Conservation (phyloP, 2,888 invertebrate genomes). For the Pyrrhia umbra region DNA sequence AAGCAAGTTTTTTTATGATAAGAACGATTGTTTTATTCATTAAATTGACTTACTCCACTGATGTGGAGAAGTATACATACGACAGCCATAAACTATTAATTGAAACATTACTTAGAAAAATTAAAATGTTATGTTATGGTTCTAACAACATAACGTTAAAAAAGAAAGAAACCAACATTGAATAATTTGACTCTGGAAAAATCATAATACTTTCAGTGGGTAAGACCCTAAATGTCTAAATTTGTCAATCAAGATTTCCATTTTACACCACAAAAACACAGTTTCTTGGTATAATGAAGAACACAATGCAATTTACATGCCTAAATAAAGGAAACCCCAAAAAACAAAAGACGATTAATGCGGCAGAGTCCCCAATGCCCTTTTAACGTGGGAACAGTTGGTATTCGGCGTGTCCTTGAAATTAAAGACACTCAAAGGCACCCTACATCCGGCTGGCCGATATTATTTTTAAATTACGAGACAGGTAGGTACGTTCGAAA, state of each 20-base stretch:
- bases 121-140: background rate
- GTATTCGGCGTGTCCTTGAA: slow-evolving; percentile 77
- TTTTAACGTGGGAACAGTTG: slow-evolving; percentile 77
- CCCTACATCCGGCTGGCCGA: slow-evolving; percentile 78
- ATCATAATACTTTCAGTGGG: no score
- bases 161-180: no score
- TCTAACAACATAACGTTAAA: no score
- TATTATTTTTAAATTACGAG: slow-evolving; percentile 57
- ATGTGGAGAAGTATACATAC: background rate
- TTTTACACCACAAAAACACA: slow-evolving; percentile 4
- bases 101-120: no score
- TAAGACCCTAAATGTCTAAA: slow-evolving; percentile 14
- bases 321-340: slow-evolving; percentile 45
- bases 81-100: no score
- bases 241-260: slow-evolving; percentile 33
- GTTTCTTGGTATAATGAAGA: slow-evolving; percentile 19
- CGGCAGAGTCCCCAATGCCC: slow-evolving; percentile 66
- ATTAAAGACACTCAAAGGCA: slow-evolving; percentile 69
- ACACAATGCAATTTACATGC: slow-evolving; percentile 23
- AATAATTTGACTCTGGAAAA: no score
- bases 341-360: slow-evolving; percentile 57
- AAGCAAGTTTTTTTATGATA: slow-evolving; percentile 1
- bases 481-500: slow-evolving; percentile 20
- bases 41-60: background rate
- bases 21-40: background rate